These are phyloP conservation scores for Diceros bicornis DNA, from an alignment of 2,797 vertebrate genomes.

Conservation along the genomic window DNA sequence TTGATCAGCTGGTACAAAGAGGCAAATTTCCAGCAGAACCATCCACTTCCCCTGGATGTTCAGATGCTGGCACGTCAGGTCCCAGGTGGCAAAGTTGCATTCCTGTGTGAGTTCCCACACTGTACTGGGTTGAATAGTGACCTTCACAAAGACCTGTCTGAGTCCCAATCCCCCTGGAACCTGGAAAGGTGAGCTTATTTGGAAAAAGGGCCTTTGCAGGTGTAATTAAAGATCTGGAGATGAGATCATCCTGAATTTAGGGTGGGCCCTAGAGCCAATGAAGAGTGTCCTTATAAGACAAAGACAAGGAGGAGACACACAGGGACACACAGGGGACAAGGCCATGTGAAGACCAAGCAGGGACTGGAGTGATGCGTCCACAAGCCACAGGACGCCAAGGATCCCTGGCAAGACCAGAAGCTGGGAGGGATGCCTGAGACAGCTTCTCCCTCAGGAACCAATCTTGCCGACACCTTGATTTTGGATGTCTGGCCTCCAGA, in stretches of 20 bases:
- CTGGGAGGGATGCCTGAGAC: no score
- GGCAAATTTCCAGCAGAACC: background rate
- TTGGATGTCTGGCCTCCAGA: background rate
- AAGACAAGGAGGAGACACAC: background rate
- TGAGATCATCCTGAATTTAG: background rate
- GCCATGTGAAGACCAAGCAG: fast-evolving
- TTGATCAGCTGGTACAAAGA: background rate
- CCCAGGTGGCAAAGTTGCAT: background rate
- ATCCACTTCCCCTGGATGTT: background rate
- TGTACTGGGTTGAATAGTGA: background rate
- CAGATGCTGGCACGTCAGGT: fast-evolving
- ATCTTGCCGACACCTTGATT: background rate
- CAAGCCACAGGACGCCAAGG: background rate
- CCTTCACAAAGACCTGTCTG: background rate
- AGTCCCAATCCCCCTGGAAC: background rate
- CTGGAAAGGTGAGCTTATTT: background rate
- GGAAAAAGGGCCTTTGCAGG: background rate
- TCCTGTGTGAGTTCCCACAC: fast-evolving
- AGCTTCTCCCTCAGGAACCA: background rate
- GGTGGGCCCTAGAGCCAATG: background rate
- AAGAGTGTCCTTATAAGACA: background rate
- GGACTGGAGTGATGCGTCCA: fast-evolving
- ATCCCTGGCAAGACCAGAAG: fast-evolving
- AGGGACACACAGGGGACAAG: background rate
- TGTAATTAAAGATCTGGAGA: background rate